Evolutionary conservation across 2,888 invertebrate species (phyloP), one percentile per base, ranked within the genome.

Genomic region (Odontomyia ornata): DNA sequence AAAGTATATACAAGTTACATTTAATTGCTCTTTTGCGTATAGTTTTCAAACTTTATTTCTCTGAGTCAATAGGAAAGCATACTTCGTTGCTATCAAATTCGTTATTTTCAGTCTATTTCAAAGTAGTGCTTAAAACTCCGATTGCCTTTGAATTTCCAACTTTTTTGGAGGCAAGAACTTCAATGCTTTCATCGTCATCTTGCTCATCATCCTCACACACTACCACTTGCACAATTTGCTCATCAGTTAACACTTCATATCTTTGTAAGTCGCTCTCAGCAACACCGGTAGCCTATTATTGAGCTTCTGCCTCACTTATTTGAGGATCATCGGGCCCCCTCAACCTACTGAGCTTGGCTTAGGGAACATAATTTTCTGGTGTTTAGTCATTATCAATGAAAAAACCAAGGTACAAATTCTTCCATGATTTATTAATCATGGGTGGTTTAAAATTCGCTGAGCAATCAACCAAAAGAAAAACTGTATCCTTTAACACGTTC

Each of bases 301-400:
- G 52, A 52, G 52, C 52, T 18, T 18, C 52, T 52, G 52, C 52
- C 52, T 52, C 52, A 52, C 52, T 52, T 52, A 52, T 52, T 52
- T 52, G 52, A 52, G 52, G 52, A 52, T 52, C 52, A 52, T 52
- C 13, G 52, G 52, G 52, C 15, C 15, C 5, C 5, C 5, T 15
- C 52, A 52, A 52, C 52, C 52, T 52, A 52, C 3, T 9, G 15
- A 36, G 52, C 52, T 52, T 3, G 15, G 52, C 52, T 52, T 9
- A 52, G 13, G 52, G 52, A 52, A 18, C 52, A 52, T 52, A 4
- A 52, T 52, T 15, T 52, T 52, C 52, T 52, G 52, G 18, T 43
- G 7, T 13, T 4, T 52, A 4, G 52, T 52, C 15, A 52, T 52
- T 52, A n/a, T 52, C 15, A 9, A 15, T 52, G 52, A 52, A 15